Percentiles rank a stretch among this genome's conserved stretches.
Evolutionary conservation across 2,797 vertebrate species (phyloP).

Genomic region (Lepilemur septentrionalis): DNA sequence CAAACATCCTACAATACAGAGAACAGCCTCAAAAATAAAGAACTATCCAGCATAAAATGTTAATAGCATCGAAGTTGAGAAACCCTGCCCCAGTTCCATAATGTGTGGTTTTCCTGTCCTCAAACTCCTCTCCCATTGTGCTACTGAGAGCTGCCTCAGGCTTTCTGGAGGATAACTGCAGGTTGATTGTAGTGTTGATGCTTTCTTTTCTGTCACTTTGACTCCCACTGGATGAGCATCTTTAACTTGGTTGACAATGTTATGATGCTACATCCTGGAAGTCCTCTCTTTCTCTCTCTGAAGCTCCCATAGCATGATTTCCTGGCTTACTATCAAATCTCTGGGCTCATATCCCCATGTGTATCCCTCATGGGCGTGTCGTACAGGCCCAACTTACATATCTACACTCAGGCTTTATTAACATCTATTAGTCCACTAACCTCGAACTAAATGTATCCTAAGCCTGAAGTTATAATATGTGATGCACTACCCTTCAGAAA

Average conservation of each 20-base stretch:
- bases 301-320: neutral
- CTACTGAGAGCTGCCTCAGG: neutral
- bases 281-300: neutral
- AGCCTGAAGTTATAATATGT: neutral
- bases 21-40: neutral
- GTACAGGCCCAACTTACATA: neutral
- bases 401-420: neutral
- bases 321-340: neutral
- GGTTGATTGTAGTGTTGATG: neutral
- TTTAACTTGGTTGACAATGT: neutral
- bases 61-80: neutral
- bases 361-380: too few relatives aligned
- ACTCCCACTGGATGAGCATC: neutral
- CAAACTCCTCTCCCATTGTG: neutral
- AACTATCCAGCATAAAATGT: neutral
- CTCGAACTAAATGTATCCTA: neutral
- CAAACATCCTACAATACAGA: neutral
- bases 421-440: neutral
- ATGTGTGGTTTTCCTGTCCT: neutral
- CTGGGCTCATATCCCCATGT: neutral
- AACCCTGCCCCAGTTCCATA: neutral
- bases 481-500: neutral
- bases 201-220: neutral
- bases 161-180: neutral
- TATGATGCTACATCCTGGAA: neutral